Evolutionary conservation across 1,140 invertebrate genomes (phyloP).

Genomic region (Polypedilum vanderplanki): DNA sequence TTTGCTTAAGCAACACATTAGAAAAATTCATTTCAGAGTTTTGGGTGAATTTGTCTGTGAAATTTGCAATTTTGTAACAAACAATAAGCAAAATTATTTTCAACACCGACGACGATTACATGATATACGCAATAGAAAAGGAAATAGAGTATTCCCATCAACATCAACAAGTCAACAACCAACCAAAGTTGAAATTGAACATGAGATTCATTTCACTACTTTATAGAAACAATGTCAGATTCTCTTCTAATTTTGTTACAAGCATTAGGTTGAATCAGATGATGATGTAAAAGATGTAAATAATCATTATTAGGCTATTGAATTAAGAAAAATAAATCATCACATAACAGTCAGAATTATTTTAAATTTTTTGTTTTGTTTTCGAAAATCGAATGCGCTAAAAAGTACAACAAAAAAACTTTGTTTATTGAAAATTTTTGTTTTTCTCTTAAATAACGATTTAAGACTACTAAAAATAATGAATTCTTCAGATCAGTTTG

Average conservation of each 20-base stretch:
- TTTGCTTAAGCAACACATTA: not conserved
- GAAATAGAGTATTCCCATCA: conserved; percentile 1
- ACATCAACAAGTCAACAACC: not conserved
- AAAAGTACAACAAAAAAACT: too few species aligned
- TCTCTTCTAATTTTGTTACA: too few species aligned
- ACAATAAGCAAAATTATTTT: not conserved
- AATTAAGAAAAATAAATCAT: too few species aligned
- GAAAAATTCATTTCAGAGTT: not conserved
- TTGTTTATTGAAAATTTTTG: not conserved
- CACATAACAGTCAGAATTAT: too few species aligned
- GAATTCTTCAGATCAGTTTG: not conserved
- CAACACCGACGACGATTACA: not conserved
- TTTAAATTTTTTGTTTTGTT: too few species aligned
- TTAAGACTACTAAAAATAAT: not conserved
- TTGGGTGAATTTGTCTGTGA: not conserved
- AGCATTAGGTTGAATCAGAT: too few species aligned
- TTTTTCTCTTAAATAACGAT: not conserved
- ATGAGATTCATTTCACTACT: too few species aligned
- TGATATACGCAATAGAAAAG: not conserved
- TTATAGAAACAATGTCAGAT: too few species aligned
- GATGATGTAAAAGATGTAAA: too few species aligned
- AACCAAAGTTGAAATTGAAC: too few species aligned
- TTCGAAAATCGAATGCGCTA: too few species aligned
- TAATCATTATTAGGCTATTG: too few species aligned
- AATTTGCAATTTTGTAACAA: not conserved